These are phyloP conservation scores for Sebastes cheni DNA, from an alignment of 2,797 vertebrate genomes.

Conservation along the genomic window DNA sequence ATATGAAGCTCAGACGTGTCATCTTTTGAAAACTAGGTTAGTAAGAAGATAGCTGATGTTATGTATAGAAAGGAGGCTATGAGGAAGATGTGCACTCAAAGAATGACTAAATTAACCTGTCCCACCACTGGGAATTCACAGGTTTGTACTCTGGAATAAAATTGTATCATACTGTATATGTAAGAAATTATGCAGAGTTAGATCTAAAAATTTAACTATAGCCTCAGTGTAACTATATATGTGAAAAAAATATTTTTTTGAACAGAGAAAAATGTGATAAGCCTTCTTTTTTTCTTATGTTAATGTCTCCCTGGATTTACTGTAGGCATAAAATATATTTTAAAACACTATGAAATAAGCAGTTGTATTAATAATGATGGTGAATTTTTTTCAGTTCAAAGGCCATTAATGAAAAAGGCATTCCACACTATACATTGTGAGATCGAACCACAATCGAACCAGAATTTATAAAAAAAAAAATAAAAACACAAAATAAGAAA, in stretches of 20 bases:
- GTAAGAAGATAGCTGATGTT: constrained; percentile 47
- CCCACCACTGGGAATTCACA: constrained; percentile 67
- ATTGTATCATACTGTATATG: not conserved
- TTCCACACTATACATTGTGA: not conserved
- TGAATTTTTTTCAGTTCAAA: not conserved
- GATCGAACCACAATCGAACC: too few relatives aligned
- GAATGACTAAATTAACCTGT: constrained; percentile 67
- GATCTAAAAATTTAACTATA: not conserved
- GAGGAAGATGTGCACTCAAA: constrained; percentile 61
- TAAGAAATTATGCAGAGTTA: not conserved
- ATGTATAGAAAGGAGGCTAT: constrained; percentile 76
- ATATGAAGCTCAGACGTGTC: constrained; percentile 53
- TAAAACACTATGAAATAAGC: not conserved
- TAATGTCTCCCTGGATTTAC: not conserved
- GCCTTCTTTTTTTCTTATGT: not conserved
- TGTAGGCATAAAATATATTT: not conserved
- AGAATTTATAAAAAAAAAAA: not conserved
- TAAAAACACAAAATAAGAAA: too few relatives aligned
- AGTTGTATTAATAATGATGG: not conserved
- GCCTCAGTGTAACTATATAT: not conserved
- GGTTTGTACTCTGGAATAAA: constrained; percentile 40
- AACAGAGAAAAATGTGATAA: not conserved
- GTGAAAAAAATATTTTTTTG: not conserved
- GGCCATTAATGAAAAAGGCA: not conserved
- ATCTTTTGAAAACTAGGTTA: constrained; percentile 76